These are phyloP conservation scores for Lagopus leucura DNA, from an alignment of 2,113 vertebrate species.

Conservation along the genomic window DNA sequence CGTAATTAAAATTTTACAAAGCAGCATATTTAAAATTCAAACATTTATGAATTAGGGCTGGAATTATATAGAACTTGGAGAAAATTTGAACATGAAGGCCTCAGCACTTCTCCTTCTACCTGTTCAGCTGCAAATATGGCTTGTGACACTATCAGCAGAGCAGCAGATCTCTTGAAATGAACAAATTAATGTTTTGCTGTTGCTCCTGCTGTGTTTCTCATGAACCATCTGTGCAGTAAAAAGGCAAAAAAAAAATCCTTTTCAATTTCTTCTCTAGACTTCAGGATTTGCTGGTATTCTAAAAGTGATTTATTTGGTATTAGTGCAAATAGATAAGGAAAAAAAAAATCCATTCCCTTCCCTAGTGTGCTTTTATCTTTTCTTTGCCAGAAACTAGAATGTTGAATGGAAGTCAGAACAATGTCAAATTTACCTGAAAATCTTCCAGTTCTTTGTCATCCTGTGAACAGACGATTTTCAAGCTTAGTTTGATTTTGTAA, in stretches of 20 bases:
- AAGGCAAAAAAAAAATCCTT: background rate
- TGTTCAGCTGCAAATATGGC: conserved; percentile 21
- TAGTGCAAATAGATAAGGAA: background rate
- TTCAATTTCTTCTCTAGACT: conserved; percentile 21
- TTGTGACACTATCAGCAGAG: background rate
- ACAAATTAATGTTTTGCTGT: background rate
- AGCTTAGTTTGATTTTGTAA: background rate
- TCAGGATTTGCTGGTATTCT: conserved; percentile 20
- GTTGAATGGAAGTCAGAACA: background rate
- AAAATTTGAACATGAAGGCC: background rate
- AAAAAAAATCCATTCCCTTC: background rate
- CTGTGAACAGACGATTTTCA: background rate
- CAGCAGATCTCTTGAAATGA: background rate
- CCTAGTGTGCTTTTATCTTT: background rate
- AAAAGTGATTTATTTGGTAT: conserved; percentile 23
- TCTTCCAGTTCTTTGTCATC: background rate
- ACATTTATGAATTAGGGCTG: conserved; percentile 36
- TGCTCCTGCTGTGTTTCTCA: conserved; percentile 9
- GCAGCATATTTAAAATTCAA: conserved; percentile 64
- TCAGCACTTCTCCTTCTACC: background rate
- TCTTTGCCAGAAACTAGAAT: background rate
- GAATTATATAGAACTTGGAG: background rate
- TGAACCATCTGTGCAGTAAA: background rate
- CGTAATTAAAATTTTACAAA: conserved; percentile 63
- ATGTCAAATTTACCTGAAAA: background rate